Base-by-base conservation (phyloP, 2,113 vertebrate genomes). In the Tragelaphus buxtoni region DNA sequence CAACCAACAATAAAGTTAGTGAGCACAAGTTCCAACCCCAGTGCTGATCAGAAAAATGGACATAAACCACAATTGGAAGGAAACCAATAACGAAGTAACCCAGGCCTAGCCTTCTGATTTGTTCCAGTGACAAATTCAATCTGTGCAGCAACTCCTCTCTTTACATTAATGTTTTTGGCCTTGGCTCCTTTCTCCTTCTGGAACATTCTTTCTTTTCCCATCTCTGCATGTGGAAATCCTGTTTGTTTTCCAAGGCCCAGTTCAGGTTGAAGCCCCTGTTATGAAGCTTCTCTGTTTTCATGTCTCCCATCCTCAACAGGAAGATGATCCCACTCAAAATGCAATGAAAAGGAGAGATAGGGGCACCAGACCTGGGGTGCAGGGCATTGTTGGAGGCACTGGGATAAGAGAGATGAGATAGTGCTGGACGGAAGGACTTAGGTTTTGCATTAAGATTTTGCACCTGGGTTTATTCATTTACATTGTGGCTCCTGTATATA, bases 391-490 rank as follows among this genome's bases (percentile, higher is more conserved):
- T 89, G 88, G 79, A 65, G 32, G 18, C 63, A 6, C 14, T 89
- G 42, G 16, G 35, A 53, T 81, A 91, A 91, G 65, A 95, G 17
- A 86, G 12, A 51, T 88, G n/a, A 32, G 39, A 49, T 47, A 89
- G 82, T 42, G 32, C 24, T 84, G 13, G 35, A 94, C 84, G 77
- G 35, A 94, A 88, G 28, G 51, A 93, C 3, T 79, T 47, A 91
- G 26, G 39, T 81, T 72, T 97, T 91, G 35, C 18, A 81, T 65
- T 93, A 95, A 92, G 49, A 86, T 60, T 87, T 97, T 74, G 5
- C 4, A 65, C 17, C 56, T 76, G 47, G n/a, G 35, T 91, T 94
- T 94, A 24, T 89, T 91, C 65, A 88, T 20, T 94, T 39, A 69
- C 9, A 56, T 49, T 61, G 22, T 35, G 9, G 22, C 77, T 91